Evolutionary conservation across 2,888 invertebrate genomes (phyloP).

Genomic region (Coecobrya sp.): DNA sequence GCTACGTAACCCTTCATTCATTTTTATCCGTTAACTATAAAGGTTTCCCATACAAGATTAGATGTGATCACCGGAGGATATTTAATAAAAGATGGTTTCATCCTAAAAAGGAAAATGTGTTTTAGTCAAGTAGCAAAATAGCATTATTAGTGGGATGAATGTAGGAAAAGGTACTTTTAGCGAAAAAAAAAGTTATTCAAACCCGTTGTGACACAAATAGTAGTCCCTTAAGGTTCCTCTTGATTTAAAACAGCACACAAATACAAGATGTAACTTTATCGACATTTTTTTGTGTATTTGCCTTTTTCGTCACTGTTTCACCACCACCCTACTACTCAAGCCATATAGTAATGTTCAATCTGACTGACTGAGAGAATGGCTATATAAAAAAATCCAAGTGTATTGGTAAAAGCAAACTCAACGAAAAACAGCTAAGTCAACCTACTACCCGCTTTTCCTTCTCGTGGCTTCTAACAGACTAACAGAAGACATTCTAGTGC

Average conservation of each 20-base stretch:
- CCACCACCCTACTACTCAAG: neutral
- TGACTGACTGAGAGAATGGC: neutral
- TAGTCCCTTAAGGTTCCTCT: conserved; percentile 25
- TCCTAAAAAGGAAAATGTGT: conserved; percentile 34
- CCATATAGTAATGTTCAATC: neutral
- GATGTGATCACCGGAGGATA: conserved; percentile 49
- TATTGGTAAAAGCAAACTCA: neutral
- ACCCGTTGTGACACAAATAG: too few relatives aligned
- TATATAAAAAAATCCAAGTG: too few relatives aligned
- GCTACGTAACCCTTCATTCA: neutral
- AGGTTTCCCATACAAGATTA: neutral
- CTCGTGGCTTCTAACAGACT: neutral
- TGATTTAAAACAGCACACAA: neutral
- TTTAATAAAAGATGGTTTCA: conserved; percentile 54
- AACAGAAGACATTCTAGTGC: neutral
- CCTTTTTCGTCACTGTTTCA: neutral
- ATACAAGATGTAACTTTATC: conserved; percentile 17
- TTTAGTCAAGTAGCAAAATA: conserved; percentile 24
- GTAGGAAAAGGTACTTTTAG: neutral
- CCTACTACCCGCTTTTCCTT: conserved; percentile 26
- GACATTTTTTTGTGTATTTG: neutral
- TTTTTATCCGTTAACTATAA: neutral
- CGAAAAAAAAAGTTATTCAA: conserved; percentile 21
- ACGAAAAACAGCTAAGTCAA: neutral
- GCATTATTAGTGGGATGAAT: conserved; percentile 15